A percentile compares a stretch with the other conserved stretches of the same genome.
phyloP scores from a whole-genome alignment of 2,797 vertebrate genomes.

The Enteromius viviparus region DNA sequence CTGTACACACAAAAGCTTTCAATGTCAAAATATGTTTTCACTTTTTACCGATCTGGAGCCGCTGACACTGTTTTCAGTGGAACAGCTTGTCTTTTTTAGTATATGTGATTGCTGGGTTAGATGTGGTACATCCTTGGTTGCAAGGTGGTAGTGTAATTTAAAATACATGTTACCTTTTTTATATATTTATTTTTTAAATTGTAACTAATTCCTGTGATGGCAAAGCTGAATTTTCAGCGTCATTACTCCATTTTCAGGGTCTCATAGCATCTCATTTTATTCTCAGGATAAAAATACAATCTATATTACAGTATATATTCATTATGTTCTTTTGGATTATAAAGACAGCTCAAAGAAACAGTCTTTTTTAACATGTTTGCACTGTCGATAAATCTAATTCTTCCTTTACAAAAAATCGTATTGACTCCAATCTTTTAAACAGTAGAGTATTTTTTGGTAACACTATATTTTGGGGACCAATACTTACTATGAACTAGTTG shows the following conservation, averaged over 20 bases:
- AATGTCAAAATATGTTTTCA: not conserved
- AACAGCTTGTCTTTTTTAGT: not conserved
- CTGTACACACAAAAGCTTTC: not conserved
- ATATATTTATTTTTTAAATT: not conserved
- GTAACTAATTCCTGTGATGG: not conserved
- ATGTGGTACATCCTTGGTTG: not conserved
- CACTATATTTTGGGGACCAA: too few species aligned
- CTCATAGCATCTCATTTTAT: not conserved
- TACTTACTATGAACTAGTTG: too few species aligned
- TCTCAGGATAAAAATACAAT: not conserved
- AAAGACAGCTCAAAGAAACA: not conserved
- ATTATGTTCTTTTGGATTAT: not conserved
- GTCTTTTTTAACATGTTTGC: not conserved
- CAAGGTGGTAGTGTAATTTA: not conserved
- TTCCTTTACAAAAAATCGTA: not conserved
- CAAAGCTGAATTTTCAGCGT: not conserved
- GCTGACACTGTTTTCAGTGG: not conserved
- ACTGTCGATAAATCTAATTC: slow-evolving; percentile 3
- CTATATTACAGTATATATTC: too few species aligned
- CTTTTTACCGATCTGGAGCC: not conserved
- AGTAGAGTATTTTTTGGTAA: not conserved
- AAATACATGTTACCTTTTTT: not conserved
- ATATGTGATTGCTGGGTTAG: slow-evolving; percentile 1
- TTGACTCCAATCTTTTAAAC: not conserved
- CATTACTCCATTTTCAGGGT: not conserved